Evolutionary conservation across 2,113 vertebrate species (phyloP).

Genomic region (Corythoichthys haematopterus): DNA sequence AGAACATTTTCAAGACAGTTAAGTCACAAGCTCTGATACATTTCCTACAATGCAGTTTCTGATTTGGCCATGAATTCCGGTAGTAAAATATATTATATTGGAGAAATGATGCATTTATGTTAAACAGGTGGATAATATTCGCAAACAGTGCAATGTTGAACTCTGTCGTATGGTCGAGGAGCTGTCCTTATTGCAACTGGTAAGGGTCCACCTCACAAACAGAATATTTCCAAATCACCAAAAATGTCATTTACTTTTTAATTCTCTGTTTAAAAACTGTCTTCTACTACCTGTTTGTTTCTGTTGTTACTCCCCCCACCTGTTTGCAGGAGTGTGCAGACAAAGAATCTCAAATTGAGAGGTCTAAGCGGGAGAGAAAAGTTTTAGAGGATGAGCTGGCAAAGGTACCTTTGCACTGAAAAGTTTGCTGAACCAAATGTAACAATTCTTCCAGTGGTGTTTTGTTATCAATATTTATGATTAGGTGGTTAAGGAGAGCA

Average conservation of each 20-base stretch:
- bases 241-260: constrained; percentile 9
- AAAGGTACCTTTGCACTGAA: constrained; percentile 72
- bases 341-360: constrained; percentile 83
- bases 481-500: constrained; percentile 80
- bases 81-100: constrained; percentile 1
- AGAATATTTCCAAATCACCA: constrained; percentile 21
- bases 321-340: constrained; percentile 82
- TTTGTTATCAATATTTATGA: background rate
- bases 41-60: background rate
- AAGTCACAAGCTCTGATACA: background rate
- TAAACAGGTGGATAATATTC: constrained; percentile 78
- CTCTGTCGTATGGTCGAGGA: constrained; percentile 83
- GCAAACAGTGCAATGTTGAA: constrained; percentile 80
- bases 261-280: background rate
- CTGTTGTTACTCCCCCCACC: constrained; percentile 1
- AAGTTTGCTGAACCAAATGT: background rate
- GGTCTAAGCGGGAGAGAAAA: constrained; percentile 81
- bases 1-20: background rate
- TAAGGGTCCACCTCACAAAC: constrained; percentile 47
- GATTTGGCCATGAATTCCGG: background rate
- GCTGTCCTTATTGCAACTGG: constrained; percentile 83
- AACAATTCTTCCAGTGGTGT: background rate
- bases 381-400: constrained; percentile 89
- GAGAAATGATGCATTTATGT: constrained; percentile 17
- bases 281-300: background rate